Evolutionary conservation across 2,113 vertebrate genomes (phyloP).

Genomic region (Nipponia nippon): DNA sequence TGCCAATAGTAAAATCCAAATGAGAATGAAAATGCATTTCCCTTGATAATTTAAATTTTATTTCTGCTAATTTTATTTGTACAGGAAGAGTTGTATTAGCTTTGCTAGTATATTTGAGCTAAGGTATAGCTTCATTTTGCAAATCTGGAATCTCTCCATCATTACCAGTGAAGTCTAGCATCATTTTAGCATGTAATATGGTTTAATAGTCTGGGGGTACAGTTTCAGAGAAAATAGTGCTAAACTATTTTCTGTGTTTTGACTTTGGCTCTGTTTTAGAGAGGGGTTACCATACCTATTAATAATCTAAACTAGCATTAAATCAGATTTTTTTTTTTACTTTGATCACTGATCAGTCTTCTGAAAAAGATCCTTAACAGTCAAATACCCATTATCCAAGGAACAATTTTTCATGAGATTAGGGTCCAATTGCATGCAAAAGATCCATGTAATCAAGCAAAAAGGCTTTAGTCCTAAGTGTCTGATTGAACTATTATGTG

Average conservation of each 20-base stretch:
- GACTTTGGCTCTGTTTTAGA: background rate
- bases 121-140: background rate
- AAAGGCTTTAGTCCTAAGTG: background rate
- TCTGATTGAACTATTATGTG: conserved; percentile 23
- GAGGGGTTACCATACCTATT: background rate
- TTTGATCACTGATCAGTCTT: background rate
- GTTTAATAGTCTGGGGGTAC: background rate
- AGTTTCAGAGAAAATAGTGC: background rate
- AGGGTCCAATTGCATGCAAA: background rate
- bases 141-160: background rate
- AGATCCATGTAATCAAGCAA: conserved; percentile 8
- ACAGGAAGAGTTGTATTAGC: background rate
- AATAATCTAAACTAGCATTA: background rate
- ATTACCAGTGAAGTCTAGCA: background rate
- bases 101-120: background rate
- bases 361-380: background rate
- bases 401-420: background rate
- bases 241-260: background rate
- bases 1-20: background rate
- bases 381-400: background rate
- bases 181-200: background rate
- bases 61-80: background rate
- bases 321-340: background rate
- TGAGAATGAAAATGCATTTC: background rate
- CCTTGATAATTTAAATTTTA: background rate